Evolutionary conservation across 2,888 invertebrate genomes (phyloP).

Genomic region (Tolmerus cingulatus): DNA sequence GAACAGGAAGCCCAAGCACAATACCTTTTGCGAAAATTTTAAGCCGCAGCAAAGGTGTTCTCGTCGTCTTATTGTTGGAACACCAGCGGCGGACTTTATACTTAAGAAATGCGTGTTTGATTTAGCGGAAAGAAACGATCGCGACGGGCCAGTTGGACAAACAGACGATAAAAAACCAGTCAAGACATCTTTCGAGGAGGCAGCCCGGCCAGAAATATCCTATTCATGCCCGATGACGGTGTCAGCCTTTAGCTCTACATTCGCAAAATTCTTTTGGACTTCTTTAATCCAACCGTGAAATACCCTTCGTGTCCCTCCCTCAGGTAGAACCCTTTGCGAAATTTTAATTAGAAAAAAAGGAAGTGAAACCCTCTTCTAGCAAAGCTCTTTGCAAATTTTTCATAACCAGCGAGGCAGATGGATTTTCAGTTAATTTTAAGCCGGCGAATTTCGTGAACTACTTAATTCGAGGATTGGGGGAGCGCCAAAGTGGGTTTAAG

Average conservation of each 20-base stretch:
- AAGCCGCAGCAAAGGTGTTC: neutral
- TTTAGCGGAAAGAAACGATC: constrained; percentile 31
- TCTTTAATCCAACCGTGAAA: constrained; percentile 2
- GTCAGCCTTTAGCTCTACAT: neutral
- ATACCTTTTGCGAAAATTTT: neutral
- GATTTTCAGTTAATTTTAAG: constrained; percentile 22
- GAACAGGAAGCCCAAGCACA: constrained; percentile 29
- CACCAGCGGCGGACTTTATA: neutral
- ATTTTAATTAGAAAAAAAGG: neutral
- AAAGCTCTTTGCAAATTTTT: constrained; percentile 12
- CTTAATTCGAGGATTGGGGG: constrained; percentile 5
- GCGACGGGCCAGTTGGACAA: constrained; percentile 27
- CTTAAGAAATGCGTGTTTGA: constrained; percentile 7
- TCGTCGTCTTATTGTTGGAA: neutral
- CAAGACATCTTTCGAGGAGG: constrained; percentile 17
- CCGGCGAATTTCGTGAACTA: neutral
- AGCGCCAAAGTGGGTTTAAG: constrained; percentile 15
- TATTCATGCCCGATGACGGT: constrained; percentile 9
- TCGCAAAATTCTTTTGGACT: constrained; percentile 8
- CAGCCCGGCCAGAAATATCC: neutral
- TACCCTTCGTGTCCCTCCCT: neutral
- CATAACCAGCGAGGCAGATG: constrained; percentile 2
- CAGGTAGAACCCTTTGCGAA: neutral
- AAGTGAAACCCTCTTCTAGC: neutral
- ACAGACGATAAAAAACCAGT: neutral